Conservation (phyloP, 2,113 vertebrate genomes). For the Brachirus orientalis region DNA sequence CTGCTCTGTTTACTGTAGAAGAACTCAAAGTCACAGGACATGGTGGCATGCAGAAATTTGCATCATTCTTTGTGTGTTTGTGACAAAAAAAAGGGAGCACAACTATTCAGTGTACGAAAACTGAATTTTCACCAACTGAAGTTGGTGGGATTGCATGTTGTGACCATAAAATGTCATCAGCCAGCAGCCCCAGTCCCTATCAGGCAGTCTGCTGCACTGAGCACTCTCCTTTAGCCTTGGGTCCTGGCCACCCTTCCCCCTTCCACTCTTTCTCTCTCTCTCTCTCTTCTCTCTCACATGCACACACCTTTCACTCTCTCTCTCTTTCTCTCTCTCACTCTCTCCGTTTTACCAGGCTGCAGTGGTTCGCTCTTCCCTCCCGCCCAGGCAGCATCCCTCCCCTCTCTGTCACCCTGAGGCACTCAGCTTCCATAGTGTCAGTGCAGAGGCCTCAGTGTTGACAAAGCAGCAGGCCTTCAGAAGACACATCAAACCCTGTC, state of each 20-base stretch:
- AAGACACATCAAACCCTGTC: conserved; percentile 79
- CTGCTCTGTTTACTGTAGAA: conserved; percentile 44
- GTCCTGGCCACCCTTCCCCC: conserved; percentile 71
- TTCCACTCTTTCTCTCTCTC: conserved; percentile 11
- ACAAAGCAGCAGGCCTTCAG: conserved; percentile 82
- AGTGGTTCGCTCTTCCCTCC: conserved; percentile 57
- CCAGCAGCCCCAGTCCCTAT: conserved; percentile 75
- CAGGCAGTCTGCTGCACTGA: conserved; percentile 76
- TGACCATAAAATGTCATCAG: conserved; percentile 85
- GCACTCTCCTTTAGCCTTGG: conserved; percentile 70
- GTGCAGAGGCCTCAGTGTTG: conserved; percentile 74
- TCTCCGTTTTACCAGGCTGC: conserved; percentile 67
- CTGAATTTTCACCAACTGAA: conserved; percentile 68
- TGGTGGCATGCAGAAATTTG: conserved; percentile 45
- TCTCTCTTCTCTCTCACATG: conserved; percentile 17
- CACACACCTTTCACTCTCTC: conserved; percentile 39
- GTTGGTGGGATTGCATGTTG: conserved; percentile 80
- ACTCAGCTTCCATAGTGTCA: conserved; percentile 72
- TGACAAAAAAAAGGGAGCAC: conserved; percentile 22
- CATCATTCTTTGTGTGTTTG: conserved; percentile 45
- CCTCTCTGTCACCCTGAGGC: conserved; percentile 62
- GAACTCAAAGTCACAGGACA: conserved; percentile 49
- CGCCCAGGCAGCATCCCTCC: conserved; percentile 24
- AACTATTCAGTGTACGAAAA: conserved; percentile 46
- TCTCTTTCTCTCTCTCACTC: conserved; percentile 53